Conservation (phyloP, 2,113 vertebrate genomes). For the Lepus americanus region DNA sequence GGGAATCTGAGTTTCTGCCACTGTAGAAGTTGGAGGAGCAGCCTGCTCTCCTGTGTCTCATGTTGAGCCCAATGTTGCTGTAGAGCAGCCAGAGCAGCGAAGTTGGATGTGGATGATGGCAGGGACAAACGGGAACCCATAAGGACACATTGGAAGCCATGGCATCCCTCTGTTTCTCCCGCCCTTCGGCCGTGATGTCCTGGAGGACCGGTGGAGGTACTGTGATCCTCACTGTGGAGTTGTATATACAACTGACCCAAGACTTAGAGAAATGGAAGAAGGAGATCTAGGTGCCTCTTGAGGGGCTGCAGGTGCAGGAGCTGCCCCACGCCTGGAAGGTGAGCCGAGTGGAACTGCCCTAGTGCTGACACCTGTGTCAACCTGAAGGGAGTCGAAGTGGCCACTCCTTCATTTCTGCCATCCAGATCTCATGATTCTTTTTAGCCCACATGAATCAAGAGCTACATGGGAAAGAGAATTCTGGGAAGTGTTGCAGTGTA, state of each 20-base stretch:
- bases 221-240: not conserved
- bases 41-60: not conserved
- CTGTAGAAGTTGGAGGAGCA: not conserved
- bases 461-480: not conserved
- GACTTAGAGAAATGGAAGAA: not conserved
- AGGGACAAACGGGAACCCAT: not conserved
- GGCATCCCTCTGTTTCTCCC: not conserved
- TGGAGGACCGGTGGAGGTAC: not conserved
- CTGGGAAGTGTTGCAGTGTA: not conserved
- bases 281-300: not conserved
- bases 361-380: rapidly evolving
- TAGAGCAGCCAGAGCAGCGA: not conserved
- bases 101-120: not conserved
- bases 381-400: not conserved
- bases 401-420: not conserved
- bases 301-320: not conserved
- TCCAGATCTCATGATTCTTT: not conserved
- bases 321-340: not conserved
- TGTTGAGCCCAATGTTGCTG: not conserved
- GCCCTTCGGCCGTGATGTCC: not conserved
- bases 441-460: not conserved
- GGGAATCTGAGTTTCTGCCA: not conserved
- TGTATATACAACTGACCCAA: not conserved
- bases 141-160: not conserved
- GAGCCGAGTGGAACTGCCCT: not conserved